Conservation (phyloP, 2,888 invertebrate genomes). For the Scaptomyza flava region DNA sequence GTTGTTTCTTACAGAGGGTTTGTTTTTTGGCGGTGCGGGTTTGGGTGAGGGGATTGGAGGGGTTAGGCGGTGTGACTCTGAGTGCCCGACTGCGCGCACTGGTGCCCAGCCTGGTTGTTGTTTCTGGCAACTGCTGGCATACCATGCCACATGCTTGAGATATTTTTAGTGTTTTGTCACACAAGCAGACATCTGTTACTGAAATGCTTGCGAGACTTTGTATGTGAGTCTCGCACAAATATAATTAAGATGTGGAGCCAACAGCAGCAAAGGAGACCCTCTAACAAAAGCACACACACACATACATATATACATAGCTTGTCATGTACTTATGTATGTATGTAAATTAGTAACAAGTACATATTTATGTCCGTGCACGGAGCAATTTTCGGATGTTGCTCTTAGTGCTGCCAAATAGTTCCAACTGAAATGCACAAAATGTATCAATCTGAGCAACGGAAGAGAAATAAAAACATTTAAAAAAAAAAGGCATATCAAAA, state of each 20-base stretch:
- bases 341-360: slow-evolving; percentile 28
- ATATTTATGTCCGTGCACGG: slow-evolving; percentile 23
- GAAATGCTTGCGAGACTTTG: slow-evolving; percentile 36
- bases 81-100: slow-evolving; percentile 43
- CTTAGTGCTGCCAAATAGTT: slow-evolving; percentile 7
- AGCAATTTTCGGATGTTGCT: slow-evolving; percentile 13
- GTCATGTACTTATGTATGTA: slow-evolving; percentile 7
- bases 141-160: slow-evolving; percentile 67
- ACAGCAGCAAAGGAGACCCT: slow-evolving; percentile 21
- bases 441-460: slow-evolving; percentile 37
- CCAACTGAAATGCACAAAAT: slow-evolving; percentile 26
- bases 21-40: background rate
- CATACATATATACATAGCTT: background rate
- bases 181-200: slow-evolving; percentile 65
- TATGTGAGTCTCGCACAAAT: slow-evolving; percentile 45
- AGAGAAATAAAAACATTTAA: background rate
- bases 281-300: slow-evolving; percentile 5
- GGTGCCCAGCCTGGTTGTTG: slow-evolving; percentile 50
- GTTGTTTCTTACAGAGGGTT: background rate
- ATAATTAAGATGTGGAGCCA: slow-evolving; percentile 59
- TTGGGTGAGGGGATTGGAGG: background rate
- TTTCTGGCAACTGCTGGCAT: slow-evolving; percentile 61
- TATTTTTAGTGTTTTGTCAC: slow-evolving; percentile 69
- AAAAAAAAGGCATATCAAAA: background rate
- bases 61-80: slow-evolving; percentile 34